Percentiles rank a stretch among this genome's conserved stretches.
phyloP scores from a whole-genome alignment of 2,888 invertebrate genomes.

The Ectemnius cavifrons region DNA sequence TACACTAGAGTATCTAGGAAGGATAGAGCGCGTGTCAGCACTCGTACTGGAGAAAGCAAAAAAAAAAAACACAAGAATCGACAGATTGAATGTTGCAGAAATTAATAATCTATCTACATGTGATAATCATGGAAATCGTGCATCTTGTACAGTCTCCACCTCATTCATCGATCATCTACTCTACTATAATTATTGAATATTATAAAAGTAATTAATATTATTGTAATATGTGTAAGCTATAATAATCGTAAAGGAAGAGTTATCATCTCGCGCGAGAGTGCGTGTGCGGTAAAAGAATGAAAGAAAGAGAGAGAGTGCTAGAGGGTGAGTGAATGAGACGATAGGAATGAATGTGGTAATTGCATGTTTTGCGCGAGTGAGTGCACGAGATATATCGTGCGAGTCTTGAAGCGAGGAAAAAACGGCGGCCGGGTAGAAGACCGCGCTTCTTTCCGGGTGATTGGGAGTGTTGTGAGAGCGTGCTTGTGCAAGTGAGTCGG shows the following conservation, averaged over 20 bases:
- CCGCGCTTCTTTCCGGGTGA: slow-evolving; percentile 9
- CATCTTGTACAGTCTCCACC: slow-evolving; percentile 83
- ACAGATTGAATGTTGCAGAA: slow-evolving; percentile 72
- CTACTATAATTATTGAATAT: slow-evolving; percentile 79
- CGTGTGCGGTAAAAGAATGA: slow-evolving; percentile 24
- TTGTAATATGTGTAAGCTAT: slow-evolving; percentile 72
- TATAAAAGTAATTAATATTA: slow-evolving; percentile 74
- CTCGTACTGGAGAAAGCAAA: slow-evolving; percentile 13
- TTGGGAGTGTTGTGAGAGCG: slow-evolving; percentile 44
- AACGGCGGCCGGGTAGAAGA: slow-evolving; percentile 20
- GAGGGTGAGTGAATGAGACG: slow-evolving; percentile 19
- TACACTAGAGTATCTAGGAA: slow-evolving; percentile 33
- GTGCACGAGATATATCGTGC: slow-evolving; percentile 11
- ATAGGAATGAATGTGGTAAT: too few species aligned
- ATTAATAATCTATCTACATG: slow-evolving; percentile 85
- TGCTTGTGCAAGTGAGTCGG: slow-evolving; percentile 69
- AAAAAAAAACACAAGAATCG: slow-evolving; percentile 31
- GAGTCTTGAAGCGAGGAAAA: slow-evolving; percentile 18
- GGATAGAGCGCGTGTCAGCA: slow-evolving; percentile 31
- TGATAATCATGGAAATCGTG: slow-evolving; percentile 80
- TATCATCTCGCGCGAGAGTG: slow-evolving; percentile 65
- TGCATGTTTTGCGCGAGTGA: background rate
- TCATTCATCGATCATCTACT: slow-evolving; percentile 84
- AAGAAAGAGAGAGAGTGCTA: slow-evolving; percentile 21
- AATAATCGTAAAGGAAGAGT: slow-evolving; percentile 63